Conservation (phyloP, 2,113 vertebrate genomes). For the Chaenocephalus aceratus region DNA sequence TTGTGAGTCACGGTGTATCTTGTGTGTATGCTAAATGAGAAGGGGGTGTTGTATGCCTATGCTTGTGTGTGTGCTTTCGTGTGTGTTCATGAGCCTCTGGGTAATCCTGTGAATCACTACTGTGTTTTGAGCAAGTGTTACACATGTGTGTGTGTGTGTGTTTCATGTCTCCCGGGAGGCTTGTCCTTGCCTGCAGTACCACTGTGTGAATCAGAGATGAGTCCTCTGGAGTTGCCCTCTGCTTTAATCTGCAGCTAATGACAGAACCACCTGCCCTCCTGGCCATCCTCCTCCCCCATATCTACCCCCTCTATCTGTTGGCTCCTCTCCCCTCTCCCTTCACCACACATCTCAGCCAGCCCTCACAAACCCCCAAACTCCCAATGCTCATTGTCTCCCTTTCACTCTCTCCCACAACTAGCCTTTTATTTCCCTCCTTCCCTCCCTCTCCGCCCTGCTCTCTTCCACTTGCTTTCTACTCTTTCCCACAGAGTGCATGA, state of each 20-base stretch:
- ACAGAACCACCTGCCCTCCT: conserved; percentile 72
- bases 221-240: conserved; percentile 76
- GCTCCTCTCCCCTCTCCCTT: conserved; percentile 14
- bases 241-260: conserved; percentile 80
- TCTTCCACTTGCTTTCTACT: conserved; percentile 44
- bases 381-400: conserved; percentile 52
- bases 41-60: conserved; percentile 55
- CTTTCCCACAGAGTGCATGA: conserved; percentile 36
- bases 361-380: conserved; percentile 57
- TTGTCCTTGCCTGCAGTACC: conserved; percentile 77
- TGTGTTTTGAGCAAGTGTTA: conserved; percentile 37
- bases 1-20: conserved; percentile 61
- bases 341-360: conserved; percentile 34
- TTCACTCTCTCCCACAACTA: conserved; percentile 27
- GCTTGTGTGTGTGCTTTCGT: conserved; percentile 11
- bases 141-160: conserved; percentile 29
- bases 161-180: conserved; percentile 67
- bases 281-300: neutral
- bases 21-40: conserved; percentile 58
- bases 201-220: conserved; percentile 80
- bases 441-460: conserved; percentile 5
- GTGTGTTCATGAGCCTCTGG: conserved; percentile 44
- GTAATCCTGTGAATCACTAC: conserved; percentile 69
- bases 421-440: conserved; percentile 49
- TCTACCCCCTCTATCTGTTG: conserved; percentile 27